Conservation (phyloP, 2,113 vertebrate genomes). For the Rhea pennata region DNA sequence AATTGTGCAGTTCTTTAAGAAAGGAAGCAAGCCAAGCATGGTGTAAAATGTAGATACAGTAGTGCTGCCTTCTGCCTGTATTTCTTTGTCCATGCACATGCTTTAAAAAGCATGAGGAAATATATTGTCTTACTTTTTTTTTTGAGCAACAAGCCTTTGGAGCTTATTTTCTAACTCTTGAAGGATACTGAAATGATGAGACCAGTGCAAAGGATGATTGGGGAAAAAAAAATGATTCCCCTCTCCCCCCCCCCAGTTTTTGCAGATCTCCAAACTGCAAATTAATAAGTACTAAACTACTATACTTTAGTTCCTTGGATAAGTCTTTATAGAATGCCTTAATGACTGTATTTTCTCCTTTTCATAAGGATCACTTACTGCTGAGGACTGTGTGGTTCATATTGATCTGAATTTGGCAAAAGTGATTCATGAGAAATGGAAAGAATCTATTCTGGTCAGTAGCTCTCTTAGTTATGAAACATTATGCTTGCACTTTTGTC, state of each 20-base stretch:
- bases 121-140: background rate
- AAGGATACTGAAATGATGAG: background rate
- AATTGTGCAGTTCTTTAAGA: background rate
- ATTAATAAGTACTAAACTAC: background rate
- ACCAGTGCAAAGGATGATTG: background rate
- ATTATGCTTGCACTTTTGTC: background rate
- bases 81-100: background rate
- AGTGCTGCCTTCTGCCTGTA: background rate
- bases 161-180: background rate
- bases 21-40: background rate
- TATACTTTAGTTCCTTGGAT: background rate
- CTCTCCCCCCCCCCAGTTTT: background rate
- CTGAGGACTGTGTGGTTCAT: constrained; percentile 90
- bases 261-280: background rate
- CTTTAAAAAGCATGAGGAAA: background rate
- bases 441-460: constrained; percentile 92
- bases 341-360: constrained; percentile 22
- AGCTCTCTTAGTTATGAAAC: constrained; percentile 35
- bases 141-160: background rate
- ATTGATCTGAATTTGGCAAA: constrained; percentile 94
- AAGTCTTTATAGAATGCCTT: background rate
- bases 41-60: background rate
- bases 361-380: constrained; percentile 82
- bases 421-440: constrained; percentile 96
- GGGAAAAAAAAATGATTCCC: background rate